phyloP scores from a whole-genome alignment of 53 echinoderm and acorn worm genomes.

The Arbacia lixula region DNA sequence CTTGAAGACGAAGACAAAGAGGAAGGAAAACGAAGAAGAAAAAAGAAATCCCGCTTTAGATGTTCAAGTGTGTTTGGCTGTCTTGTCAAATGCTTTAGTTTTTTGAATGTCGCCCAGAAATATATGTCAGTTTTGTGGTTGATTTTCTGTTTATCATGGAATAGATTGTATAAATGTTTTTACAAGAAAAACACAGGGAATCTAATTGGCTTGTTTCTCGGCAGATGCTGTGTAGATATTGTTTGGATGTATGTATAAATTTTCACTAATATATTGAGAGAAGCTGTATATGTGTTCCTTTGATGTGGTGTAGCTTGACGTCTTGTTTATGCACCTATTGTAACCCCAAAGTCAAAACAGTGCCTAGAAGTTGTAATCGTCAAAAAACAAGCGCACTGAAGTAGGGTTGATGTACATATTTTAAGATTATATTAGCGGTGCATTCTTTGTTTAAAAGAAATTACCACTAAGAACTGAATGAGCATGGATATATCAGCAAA shows the following conservation, averaged over 20 bases:
- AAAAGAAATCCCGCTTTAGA: not conserved
- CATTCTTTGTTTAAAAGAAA: no score
- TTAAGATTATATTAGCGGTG: no score
- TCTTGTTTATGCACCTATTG: not conserved
- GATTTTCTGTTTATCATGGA: slow-evolving; percentile 25
- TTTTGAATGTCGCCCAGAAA: slow-evolving; percentile 39
- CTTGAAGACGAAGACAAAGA: no score
- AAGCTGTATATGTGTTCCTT: slow-evolving; percentile 28
- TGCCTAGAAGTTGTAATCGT: slow-evolving; percentile 35
- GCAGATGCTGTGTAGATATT: slow-evolving; percentile 26
- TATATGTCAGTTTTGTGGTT: slow-evolving; percentile 22
- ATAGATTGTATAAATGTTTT: slow-evolving; percentile 22
- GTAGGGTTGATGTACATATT: slow-evolving; percentile 40
- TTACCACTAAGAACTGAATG: no score
- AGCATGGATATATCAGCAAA: no score
- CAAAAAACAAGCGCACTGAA: not conserved
- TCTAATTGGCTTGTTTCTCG: no score
- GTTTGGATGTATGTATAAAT: slow-evolving; percentile 47
- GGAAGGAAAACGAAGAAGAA: no score
- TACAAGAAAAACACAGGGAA: slow-evolving; percentile 1
- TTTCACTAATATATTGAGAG: slow-evolving; percentile 50
- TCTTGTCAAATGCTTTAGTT: not conserved
- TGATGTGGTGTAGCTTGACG: slow-evolving; percentile 14
- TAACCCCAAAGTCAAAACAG: not conserved
- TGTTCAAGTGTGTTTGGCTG: not conserved